These are phyloP conservation scores for Ariopsis seemanni DNA, from an alignment of 2,113 vertebrate species.

Conservation along the genomic window DNA sequence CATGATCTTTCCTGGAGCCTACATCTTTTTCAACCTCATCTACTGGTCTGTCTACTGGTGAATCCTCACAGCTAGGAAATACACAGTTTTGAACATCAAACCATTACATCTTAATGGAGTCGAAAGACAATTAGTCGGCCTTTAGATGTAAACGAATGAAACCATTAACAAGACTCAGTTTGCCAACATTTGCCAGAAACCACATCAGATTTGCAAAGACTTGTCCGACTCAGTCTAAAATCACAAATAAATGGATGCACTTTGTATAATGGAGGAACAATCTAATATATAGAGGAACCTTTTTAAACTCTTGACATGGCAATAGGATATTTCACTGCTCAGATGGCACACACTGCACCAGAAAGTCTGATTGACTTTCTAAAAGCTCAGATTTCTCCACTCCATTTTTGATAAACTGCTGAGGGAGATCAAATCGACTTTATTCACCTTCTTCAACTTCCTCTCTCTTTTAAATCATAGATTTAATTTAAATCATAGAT, in stretches of 20 bases:
- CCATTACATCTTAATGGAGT: background rate
- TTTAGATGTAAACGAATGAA: slow-evolving; percentile 5
- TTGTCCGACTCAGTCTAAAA: background rate
- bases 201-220: background rate
- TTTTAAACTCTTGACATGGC: background rate
- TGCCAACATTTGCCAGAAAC: background rate
- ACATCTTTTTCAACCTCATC: slow-evolving; percentile 94
- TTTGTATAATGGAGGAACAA: background rate
- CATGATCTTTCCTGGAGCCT: slow-evolving; percentile 90
- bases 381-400: background rate
- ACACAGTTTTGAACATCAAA: background rate
- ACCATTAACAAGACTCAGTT: background rate
- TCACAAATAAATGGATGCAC: slow-evolving; percentile 11
- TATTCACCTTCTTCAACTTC: background rate
- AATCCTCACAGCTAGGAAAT: slow-evolving; percentile 33
- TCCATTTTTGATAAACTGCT: background rate
- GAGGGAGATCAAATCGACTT: background rate
- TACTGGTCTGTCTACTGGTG: slow-evolving; percentile 96
- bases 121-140: background rate
- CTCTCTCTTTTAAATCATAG: background rate
- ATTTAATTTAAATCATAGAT: background rate
- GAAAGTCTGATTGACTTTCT: slow-evolving; percentile 7
- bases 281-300: background rate
- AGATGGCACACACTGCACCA: background rate
- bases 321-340: background rate